Evolutionary conservation across 2,888 invertebrate species (phyloP).

Genomic region (Chloroclysta siterata): DNA sequence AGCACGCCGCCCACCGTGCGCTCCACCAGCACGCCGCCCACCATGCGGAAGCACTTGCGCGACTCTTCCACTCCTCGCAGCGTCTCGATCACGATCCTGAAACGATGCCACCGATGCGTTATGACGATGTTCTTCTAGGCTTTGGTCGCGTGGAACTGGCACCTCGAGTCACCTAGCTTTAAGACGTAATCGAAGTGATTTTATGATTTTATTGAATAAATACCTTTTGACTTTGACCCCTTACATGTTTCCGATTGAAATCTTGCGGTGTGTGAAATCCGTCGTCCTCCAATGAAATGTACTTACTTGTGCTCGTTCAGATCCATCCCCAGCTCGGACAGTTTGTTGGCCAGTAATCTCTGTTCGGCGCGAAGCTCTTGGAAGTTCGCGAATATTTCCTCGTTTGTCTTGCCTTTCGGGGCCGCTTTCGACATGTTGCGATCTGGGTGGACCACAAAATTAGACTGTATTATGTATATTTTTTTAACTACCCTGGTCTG

Average conservation of each 20-base stretch:
- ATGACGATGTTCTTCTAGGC: too few species aligned
- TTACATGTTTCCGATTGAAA: too few species aligned
- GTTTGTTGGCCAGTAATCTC: slow-evolving; percentile 92
- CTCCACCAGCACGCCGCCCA: slow-evolving; percentile 97
- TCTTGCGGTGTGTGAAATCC: too few species aligned
- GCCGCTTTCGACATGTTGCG: slow-evolving; percentile 62
- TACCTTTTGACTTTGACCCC: too few species aligned
- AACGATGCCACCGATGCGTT: slow-evolving; percentile 35
- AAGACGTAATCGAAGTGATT: too few species aligned
- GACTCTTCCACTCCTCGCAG: slow-evolving; percentile 92
- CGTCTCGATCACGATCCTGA: slow-evolving; percentile 97
- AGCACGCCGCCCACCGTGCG: slow-evolving; percentile 95
- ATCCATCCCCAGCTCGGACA: slow-evolving; percentile 97
- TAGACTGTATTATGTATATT: neutral
- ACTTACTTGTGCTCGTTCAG: slow-evolving; percentile 97
- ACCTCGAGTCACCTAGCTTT: too few species aligned
- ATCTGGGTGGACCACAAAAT: slow-evolving; percentile 1
- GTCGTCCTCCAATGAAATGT: too few species aligned
- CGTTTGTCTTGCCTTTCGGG: slow-evolving; percentile 84
- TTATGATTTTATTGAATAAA: too few species aligned
- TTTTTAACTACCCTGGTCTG: too few species aligned
- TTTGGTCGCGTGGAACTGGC: too few species aligned
- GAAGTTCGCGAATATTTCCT: slow-evolving; percentile 94
- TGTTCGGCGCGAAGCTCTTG: slow-evolving; percentile 95
- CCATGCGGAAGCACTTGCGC: slow-evolving; percentile 96